Evolutionary conservation across 53 echinoderm and acorn worm species (phyloP), one percentile per base, ranked within the genome.

Genomic region (Holothuria scabra): DNA sequence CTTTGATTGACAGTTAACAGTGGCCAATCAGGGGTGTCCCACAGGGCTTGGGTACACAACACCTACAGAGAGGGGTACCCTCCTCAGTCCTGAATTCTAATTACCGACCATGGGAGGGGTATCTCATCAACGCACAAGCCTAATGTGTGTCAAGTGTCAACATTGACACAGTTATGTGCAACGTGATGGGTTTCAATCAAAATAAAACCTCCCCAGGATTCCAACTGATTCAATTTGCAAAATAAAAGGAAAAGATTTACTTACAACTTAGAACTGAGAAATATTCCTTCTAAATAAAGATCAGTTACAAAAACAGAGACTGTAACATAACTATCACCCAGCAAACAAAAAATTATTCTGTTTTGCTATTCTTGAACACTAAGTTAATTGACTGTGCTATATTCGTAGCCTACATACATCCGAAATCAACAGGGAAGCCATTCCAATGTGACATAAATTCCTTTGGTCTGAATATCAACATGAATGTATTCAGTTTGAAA

Each of bases 161-260:
- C 72, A 72, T 72, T 72, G 72, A 72, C 72, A 72, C 72, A 72
- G 72, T 72, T 72, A 72, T 72, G 72, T 72, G 72, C 72, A 72
- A 48, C n/a, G 37, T 44, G 46, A 72, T 44, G 72, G 46, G 48
- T 72, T 72, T 72, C 72, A 44, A 72, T 72, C 72, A 72, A 72
- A 72, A 72, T 49, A 72, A 72, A 25, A 46, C 24, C 72, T 72
- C 72, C 24, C n/a, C 48, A 72, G 72, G 72, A 25, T 72, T 46
- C 72, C 46, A 3, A 44, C 72, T 72, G 72, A 72, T 72, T 72
- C 72, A 72, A 72, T 72, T 72, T 72, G 72, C 72, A 72, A 72
- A 72, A 46, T 44, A 48, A 46, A 72, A 72, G 72, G 20, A 44
- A 44, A 44, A 48, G 72, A 72, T 72, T 72, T 35, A 72, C 48